Evolutionary conservation across 2,113 vertebrate genomes (phyloP), one percentile per base, ranked within the genome.

Genomic region (Grallaria varia): DNA sequence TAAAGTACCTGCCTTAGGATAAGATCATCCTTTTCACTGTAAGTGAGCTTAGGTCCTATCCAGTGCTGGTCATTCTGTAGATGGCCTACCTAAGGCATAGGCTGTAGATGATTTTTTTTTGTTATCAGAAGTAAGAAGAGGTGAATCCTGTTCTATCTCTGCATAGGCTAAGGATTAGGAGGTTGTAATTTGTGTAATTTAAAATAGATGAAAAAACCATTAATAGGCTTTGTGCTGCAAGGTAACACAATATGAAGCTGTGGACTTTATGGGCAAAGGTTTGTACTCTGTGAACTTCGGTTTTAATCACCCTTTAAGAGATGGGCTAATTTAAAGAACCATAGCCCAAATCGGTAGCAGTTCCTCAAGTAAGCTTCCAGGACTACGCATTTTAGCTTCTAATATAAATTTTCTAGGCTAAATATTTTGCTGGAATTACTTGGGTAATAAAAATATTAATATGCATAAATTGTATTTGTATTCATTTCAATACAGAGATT

Each of bases 361-460:
- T 86, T 91, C 37, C 33, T 77, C 40, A 60, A 59, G 22, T 33
- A 66, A 47, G n/a, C 4, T 63, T 28, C 35, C 39, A 72, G 20
- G 28, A 63, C 44, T 73, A 66, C 19, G 42, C 4, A 14, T 83
- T 85, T 77, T 92, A 33, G 67, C 52, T 67, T 94, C 52, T 77
- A 81, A 63, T 81, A 45, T 22, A 78, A 72, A 59, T 90, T 84
- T 72, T 60, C 8, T 56, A 86, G 63, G 39, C 85, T 88, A 94
- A 92, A 92, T 92, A 78, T 93, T 93, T 94, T 93, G 18, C 56
- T 75, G 69, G 50, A 93, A 50, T 87, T 91, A 87, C 16, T 72
- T 60, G 44, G 63, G 24, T 60, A 95, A 74, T 95, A 84, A 86
- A 95, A 95, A 66, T 73, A 89, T 76, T 66, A 87, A 82, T 94